Percentiles rank a stretch among this genome's conserved stretches.
These are phyloP conservation scores for Brachyhypopomus gauderio DNA, from an alignment of 2,113 vertebrate genomes.

Conservation along the genomic window DNA sequence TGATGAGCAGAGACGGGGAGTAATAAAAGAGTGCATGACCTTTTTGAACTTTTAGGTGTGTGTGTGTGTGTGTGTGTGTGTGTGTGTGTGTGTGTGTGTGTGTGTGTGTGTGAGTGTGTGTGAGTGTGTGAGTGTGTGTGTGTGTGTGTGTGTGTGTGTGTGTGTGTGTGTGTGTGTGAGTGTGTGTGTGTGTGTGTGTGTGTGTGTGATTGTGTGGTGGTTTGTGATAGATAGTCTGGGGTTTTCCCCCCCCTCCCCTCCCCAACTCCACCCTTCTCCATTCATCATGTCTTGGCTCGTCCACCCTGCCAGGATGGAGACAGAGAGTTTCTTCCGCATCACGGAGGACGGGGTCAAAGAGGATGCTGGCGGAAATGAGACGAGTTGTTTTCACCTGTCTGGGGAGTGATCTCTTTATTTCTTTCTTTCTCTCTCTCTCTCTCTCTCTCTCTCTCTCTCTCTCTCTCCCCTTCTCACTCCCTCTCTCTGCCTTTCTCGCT, in stretches of 20 bases:
- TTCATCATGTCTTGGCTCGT: conserved; percentile 1
- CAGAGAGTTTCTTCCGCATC: conserved; percentile 41
- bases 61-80: neutral
- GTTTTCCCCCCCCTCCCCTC: conserved; percentile 11
- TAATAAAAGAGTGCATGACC: conserved; percentile 19
- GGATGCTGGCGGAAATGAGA: conserved; percentile 50
- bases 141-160: neutral
- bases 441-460: conserved; percentile 27
- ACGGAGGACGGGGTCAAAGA: conserved; percentile 50
- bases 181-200: neutral
- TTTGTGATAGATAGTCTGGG: conserved; percentile 55
- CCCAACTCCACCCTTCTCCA: neutral
- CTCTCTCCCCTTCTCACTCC: conserved; percentile 26
- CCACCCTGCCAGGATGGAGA: conserved; percentile 5
- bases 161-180: neutral
- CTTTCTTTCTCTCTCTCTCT: conserved; percentile 44
- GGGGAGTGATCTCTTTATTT: conserved; percentile 51
- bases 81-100: neutral
- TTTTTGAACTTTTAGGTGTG: neutral
- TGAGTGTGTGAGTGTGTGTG: neutral
- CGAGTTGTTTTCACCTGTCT: conserved; percentile 48
- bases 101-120: neutral
- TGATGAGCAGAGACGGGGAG: neutral
- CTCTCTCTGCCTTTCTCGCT: conserved; percentile 20
- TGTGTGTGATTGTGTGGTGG: neutral